Percentiles rank a stretch among this genome's conserved stretches.
Evolutionary conservation across 2,797 vertebrate species (phyloP).

Genomic region (Prionace glauca): DNA sequence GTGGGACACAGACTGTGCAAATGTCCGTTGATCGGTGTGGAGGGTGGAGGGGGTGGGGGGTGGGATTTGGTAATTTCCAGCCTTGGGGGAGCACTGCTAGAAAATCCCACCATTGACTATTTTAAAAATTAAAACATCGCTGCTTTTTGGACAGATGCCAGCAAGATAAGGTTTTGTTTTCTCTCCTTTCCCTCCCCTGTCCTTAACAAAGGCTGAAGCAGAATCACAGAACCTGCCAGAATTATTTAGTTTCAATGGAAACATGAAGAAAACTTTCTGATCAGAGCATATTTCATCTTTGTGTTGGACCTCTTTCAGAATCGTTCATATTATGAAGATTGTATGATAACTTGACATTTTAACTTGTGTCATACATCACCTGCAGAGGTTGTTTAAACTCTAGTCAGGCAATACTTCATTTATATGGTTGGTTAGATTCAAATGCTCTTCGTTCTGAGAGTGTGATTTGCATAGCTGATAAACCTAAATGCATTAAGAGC

Average conservation of each 20-base stretch:
- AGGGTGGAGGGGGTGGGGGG: too few species aligned
- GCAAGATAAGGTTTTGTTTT: too few species aligned
- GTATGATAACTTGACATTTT: neutral
- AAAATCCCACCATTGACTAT: too few species aligned
- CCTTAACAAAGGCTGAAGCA: neutral
- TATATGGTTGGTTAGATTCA: neutral
- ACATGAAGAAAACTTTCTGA: neutral
- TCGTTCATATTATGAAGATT: neutral
- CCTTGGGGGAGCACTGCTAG: too few species aligned
- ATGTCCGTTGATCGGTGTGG: too few species aligned
- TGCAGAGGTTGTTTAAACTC: neutral
- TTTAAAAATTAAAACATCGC: too few species aligned
- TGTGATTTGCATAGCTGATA: neutral
- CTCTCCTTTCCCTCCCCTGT: too few species aligned
- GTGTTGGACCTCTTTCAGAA: neutral
- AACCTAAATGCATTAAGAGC: neutral
- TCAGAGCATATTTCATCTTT: neutral
- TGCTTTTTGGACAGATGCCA: too few species aligned
- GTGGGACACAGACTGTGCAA: too few species aligned
- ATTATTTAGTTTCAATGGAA: neutral
- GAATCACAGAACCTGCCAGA: neutral
- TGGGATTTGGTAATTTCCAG: too few species aligned
- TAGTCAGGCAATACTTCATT: neutral
- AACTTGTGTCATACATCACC: too few species aligned
- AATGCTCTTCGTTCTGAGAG: neutral